These are phyloP conservation scores for Macrosoma leucophasiata DNA, from an alignment of 2,888 invertebrate species.

Conservation along the genomic window DNA sequence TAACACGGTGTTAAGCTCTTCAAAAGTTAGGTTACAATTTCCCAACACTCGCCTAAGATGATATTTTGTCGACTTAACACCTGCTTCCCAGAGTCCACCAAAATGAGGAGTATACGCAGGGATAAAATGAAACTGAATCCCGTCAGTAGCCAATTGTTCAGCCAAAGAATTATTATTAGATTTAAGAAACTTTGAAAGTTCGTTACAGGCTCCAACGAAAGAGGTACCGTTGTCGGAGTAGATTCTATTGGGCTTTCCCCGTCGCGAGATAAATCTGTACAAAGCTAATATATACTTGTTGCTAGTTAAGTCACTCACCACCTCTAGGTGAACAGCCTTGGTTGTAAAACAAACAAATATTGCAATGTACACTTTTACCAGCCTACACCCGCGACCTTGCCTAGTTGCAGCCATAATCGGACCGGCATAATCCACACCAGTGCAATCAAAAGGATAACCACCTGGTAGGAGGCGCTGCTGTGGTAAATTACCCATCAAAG, in stretches of 20 bases:
- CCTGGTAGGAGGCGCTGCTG: neutral
- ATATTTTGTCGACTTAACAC: constrained; percentile 9
- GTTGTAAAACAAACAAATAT: constrained; percentile 5
- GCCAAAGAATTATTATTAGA: constrained; percentile 9
- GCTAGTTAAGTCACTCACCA: constrained; percentile 9
- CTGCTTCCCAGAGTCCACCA: constrained; percentile 8
- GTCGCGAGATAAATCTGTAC: constrained; percentile 9
- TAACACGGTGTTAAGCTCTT: constrained; percentile 2
- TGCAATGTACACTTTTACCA: constrained; percentile 1
- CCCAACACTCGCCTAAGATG: constrained; percentile 9
- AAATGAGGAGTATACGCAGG: constrained; percentile 7
- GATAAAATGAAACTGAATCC: constrained; percentile 3
- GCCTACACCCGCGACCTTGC: constrained; percentile 4
- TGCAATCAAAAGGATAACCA: no score
- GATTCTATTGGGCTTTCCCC: constrained; percentile 12
- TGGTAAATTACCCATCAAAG: constrained; percentile 5
- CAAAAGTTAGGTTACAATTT: constrained; percentile 7
- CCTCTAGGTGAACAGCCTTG: constrained; percentile 4
- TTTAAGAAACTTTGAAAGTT: constrained; percentile 18
- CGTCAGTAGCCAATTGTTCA: constrained; percentile 8
- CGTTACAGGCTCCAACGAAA: constrained; percentile 26
- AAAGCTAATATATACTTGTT: constrained; percentile 1
- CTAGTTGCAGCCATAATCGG: neutral
- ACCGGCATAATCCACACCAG: neutral
- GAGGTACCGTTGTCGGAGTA: constrained; percentile 17